Base-by-base conservation (phyloP, 2,888 invertebrate genomes). In the Eupithecia subumbrata region DNA sequence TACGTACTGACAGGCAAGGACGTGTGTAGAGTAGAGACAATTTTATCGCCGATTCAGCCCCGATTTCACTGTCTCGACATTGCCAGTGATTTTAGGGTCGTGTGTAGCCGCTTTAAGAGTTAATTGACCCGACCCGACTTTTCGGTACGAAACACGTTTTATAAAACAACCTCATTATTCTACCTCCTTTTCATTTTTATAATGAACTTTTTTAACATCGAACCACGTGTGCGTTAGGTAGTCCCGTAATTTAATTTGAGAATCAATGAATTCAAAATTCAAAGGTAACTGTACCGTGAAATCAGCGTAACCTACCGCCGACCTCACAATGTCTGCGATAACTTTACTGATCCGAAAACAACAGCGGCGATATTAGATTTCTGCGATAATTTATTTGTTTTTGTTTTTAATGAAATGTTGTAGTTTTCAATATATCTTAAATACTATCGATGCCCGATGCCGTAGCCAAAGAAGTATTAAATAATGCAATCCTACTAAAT, bases 251-350 rank as follows among this genome's bases (percentile, higher is more conserved):
- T 22, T 52, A 52, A 56, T 56, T 22, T 56, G 22, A 22, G 56
- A 63, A 63, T 63, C 25, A 63, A 30, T 30, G 16, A 63, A 63
- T 63, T 48, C 48, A 30, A 63, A 63, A 63, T 63, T 18, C 18
- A 63, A 63, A 63, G 63, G 63, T 30, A 63, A 30, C 14, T 5
- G 63, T 30, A 63, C 63, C 63, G 63, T 63, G 30, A 63, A 63
- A 63, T 63, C 63, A 63, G 7, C 9, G 63, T 63, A 63, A 63
- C 63, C 63, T 25, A 63, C 30, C 25, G 30, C 30, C 30, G 63
- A 63, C 63, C 63, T 30, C 56, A 30, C 63, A 63, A 63, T 30
- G 63, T 63, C 63, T 25, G 14, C 52, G 7, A n/a, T 52, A 52
- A n/a, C n/a, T 52, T 14, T 25, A 25, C 60, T 60, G 60, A 63